phyloP scores from a whole-genome alignment of 2,888 invertebrate species.

The Drosophila longiperda region DNA sequence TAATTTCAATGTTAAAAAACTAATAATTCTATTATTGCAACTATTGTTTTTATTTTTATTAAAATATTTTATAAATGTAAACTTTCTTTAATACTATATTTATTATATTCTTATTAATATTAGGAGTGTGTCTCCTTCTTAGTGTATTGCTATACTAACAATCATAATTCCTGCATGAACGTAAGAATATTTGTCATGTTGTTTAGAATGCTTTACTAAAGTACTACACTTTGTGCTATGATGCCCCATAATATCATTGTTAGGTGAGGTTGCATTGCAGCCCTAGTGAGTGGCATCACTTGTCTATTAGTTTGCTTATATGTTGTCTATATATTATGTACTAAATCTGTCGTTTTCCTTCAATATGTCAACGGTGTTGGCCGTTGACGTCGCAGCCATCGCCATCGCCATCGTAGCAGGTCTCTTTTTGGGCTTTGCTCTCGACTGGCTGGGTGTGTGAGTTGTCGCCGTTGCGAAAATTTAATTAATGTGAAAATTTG shows the following conservation, averaged over 20 bases:
- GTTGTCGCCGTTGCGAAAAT: constrained; percentile 72
- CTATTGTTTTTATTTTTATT: no score
- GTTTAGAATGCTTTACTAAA: not conserved
- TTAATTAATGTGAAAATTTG: constrained; percentile 83
- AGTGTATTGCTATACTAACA: not conserved
- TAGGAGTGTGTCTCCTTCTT: not conserved
- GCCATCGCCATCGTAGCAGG: constrained; percentile 23
- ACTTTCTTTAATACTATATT: not conserved
- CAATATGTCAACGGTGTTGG: constrained; percentile 81
- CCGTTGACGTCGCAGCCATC: constrained; percentile 45
- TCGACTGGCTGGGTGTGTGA: constrained; percentile 30
- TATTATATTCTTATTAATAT: not conserved
- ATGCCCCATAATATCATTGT: not conserved
- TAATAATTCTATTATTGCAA: not conserved
- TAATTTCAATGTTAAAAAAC: not conserved
- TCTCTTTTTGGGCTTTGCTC: constrained; percentile 38
- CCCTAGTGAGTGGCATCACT: constrained; percentile 39
- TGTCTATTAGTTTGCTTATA: constrained; percentile 38
- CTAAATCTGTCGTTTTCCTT: constrained; percentile 82
- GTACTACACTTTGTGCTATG: not conserved
- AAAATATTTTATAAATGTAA: not conserved
- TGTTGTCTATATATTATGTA: constrained; percentile 73
- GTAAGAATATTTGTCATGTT: not conserved
- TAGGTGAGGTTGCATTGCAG: constrained; percentile 21
- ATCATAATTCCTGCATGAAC: not conserved